Percentiles rank a stretch among this genome's conserved stretches.
phyloP scores from a whole-genome alignment of 2,888 invertebrate species.

The Lasioglossum zephyrum region DNA sequence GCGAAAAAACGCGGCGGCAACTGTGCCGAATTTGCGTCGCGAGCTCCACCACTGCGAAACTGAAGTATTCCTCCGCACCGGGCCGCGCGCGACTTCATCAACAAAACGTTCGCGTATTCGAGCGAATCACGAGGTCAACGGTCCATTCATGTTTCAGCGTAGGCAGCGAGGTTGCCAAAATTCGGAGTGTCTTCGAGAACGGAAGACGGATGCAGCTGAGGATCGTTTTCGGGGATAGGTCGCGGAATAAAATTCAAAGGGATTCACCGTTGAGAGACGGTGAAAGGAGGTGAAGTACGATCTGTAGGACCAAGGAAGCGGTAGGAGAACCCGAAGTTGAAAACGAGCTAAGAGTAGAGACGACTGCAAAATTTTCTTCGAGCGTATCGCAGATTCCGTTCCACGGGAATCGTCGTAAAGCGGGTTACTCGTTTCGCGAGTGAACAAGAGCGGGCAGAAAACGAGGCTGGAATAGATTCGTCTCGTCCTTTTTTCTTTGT shows the following conservation, averaged over 20 bases:
- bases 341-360: background rate
- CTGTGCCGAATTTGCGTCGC: background rate
- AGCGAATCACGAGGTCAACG: background rate
- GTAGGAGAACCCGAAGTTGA: background rate
- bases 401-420: conserved; percentile 63
- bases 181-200: conserved; percentile 6
- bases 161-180: background rate
- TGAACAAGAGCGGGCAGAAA: conserved; percentile 30
- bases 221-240: conserved; percentile 20
- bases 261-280: background rate
- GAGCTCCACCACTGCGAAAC: background rate
- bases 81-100: background rate
- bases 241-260: conserved; percentile 61
- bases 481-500: conserved; percentile 59
- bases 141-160: background rate
- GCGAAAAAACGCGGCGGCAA: background rate
- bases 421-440: conserved; percentile 68
- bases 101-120: conserved; percentile 1
- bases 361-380: conserved; percentile 60
- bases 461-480: conserved; percentile 48
- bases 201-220: background rate
- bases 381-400: conserved; percentile 62
- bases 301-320: background rate
- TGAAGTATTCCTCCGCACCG: background rate
- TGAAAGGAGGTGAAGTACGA: background rate